Base-by-base conservation (phyloP, 2,888 invertebrate species). In the Trichacis sp. region DNA sequence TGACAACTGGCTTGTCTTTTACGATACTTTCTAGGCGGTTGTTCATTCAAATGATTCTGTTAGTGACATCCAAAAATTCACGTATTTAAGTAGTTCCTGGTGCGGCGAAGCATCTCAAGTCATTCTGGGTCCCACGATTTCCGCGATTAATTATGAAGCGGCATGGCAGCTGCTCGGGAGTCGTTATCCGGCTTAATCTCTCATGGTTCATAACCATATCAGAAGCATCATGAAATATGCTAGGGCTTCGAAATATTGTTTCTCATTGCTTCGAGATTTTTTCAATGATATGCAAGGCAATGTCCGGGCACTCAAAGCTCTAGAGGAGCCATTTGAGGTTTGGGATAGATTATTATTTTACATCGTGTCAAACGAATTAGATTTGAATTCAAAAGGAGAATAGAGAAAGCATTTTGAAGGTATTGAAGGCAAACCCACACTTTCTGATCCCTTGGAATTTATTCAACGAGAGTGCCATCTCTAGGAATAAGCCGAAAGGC, bases 301-400 rank as follows among this genome's bases (percentile, higher is more conserved):
- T 29, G 43, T 63, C 12, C 60, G 64, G 1, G 67, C 72, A 3
- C 57, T 73, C 40, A 53, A 68, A 24, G 57, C 70, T n/a, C 58
- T 76, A 6, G 61, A 62, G 5, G 55, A 69, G 56, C 69, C 73
- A 4, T 64, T 70, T 20, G 67, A 73, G 1, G n/a, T 53, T n/a
- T 74, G 74, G 73, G 70, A 73, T 50, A 66, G 69, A 1, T 33
- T 74, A 9, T 36, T 74, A 14, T 63, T 73, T 17, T 71, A 71
- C 38, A 46, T 77, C 11, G 58, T 73, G 9, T 52, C 63, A 5
- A 57, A 60, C 12, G 74, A 76, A 52, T 61, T 77, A 17, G 72
- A 76, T 46, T 42, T 49, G 11, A 45, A 49, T 19, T 69, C 71
- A 9, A 60, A 63, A 33, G 57, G 51, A 1, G 72, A 73, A 9